Evolutionary conservation across 2,113 vertebrate genomes (phyloP), one percentile per base, ranked within the genome.

Genomic region (Echinops telfairi): DNA sequence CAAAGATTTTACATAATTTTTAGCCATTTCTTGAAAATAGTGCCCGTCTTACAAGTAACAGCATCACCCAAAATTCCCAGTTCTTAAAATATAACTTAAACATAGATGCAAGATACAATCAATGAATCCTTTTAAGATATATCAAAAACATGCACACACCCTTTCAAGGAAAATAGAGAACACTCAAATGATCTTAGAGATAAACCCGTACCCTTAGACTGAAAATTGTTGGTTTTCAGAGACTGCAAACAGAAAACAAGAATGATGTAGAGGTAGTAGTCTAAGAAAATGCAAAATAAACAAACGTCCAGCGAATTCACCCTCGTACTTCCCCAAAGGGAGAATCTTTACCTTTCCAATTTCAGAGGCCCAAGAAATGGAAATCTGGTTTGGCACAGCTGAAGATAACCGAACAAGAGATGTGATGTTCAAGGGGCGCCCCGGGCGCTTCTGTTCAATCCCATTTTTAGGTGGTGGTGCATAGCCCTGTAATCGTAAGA

Each of bases 361-460:
- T 98, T 99, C 99, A 94, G 99, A 99, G 64, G 99, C 98, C 99
- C 99, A 99, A 0, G 99, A 99, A 90, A 99, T 99, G 27, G 99
- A 99, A 92, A 99, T 99, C 98, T 99, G 99, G 96, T 99, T 99
- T 97, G 99, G 99, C 92, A 99, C 99, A 12, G 99, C 99, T 53
- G 99, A 99, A 0, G 99, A 99, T 71, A 99, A 97, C 83, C 99
- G 98, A 86, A 99, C 99, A n/a, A 99, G 97, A 57, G 99, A 99
- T 0, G 99, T 99, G 64, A 99, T 99, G 96, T 99, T 99, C 40
- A 99, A 97, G 25, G 99, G 99, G 27, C 99, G 98, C 31, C 99
- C 99, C 14, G 99, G 99, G 96, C 99, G 98, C 95, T 99, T 99
- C 98, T 99, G 99, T 76, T 99, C 99, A 92, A 99, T 99, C 16